Evolutionary conservation across 2,888 invertebrate genomes (phyloP), one percentile per base, ranked within the genome.

Genomic region (Drosophila pegasa): DNA sequence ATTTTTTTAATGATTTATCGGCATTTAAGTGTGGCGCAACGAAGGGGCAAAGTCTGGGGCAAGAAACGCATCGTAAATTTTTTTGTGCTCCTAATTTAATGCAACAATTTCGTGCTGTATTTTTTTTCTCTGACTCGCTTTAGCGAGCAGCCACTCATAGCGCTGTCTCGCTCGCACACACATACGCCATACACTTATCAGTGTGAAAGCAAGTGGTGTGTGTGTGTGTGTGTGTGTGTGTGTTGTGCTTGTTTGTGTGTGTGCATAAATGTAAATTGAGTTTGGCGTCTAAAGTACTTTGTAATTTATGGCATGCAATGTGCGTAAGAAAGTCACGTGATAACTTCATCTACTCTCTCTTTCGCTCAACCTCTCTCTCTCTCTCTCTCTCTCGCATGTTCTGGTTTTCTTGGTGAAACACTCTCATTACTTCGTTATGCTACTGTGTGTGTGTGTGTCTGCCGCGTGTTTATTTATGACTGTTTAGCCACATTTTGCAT

Each of bases 271-370:
- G 80, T 80, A 80, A 80, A 80, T 80, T 80, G 80, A 78, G 80
- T 80, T 80, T 80, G 83, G 86, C 86, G 80, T 71, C 71, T 73
- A 87, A 87, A 85, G 85, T 87, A 85, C 85, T 85, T 87, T 79
- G 85, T 87, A 85, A 85, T 87, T 85, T 85, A 85, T 85, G 87
- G 78, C 80, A 73, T 80, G 86, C 87, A 85, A 87, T 85, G 85
- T 82, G 85, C 83, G 85, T 85, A 82, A 78, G 87, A 60, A 85
- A 85, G 85, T 85, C 87, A 87, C 83, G 83, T 87, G 85, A 85
- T 85, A 87, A 82, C 83, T 83, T 83, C 73, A 83, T 80, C 78
- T 70, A 61, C 63, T 37, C 58, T 43, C 38, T 27, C 41, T 38
- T 29, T 40, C 35, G 14, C 22, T 25, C 8, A 35, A 16, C 35